phyloP scores from a whole-genome alignment of 2,113 vertebrate genomes.

The Rhabdomys dilectus region DNA sequence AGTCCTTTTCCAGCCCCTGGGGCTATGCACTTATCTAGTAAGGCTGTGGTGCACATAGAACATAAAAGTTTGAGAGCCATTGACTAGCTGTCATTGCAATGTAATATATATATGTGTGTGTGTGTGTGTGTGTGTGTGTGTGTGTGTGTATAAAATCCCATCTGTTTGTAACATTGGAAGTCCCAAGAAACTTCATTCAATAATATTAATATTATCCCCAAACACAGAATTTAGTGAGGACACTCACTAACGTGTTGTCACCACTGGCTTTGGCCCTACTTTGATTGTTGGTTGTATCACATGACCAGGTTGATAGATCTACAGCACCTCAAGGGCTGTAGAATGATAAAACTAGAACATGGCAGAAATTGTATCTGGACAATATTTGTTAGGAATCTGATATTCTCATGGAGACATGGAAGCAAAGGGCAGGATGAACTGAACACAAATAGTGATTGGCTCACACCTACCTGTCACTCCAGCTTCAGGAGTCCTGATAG shows the following conservation, averaged over 20 bases:
- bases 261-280: neutral
- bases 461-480: neutral
- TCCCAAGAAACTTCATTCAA: neutral
- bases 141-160: neutral
- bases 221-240: neutral
- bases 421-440: slow-evolving; percentile 29
- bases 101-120: neutral
- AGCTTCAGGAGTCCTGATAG: neutral
- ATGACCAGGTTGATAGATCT: neutral
- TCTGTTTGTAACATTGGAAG: neutral
- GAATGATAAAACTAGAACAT: slow-evolving; percentile 23
- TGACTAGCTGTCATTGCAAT: neutral
- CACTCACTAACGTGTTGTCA: neutral
- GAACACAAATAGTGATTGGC: neutral
- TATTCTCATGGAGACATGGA: neutral
- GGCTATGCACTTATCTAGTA: neutral
- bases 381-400: slow-evolving; percentile 20
- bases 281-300: slow-evolving; percentile 36
- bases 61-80: neutral
- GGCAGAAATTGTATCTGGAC: neutral
- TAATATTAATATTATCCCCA: neutral
- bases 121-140: too few relatives aligned
- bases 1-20: neutral
- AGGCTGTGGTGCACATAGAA: neutral
- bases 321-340: slow-evolving; percentile 17